phyloP scores from a whole-genome alignment of 64 coral and sea anemone species.

The Montipora sp. region DNA sequence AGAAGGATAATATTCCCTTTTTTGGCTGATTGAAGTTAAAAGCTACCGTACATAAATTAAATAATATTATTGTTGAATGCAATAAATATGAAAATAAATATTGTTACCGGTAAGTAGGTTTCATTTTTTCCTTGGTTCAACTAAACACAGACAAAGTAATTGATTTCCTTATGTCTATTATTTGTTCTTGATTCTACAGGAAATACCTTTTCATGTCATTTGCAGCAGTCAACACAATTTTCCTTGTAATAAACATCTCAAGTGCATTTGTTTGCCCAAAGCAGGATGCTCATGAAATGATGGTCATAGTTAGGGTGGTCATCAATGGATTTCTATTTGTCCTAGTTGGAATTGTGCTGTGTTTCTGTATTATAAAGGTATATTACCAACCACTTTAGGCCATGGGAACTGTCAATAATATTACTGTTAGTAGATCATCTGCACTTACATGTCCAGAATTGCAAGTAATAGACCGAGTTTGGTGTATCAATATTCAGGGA shows the following conservation, averaged over 20 bases:
- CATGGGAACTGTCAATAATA: not conserved
- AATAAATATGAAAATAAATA: no score
- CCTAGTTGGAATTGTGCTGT: slow-evolving; percentile 83
- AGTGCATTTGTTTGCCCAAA: slow-evolving; percentile 67
- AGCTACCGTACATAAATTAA: no score
- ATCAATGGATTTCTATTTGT: slow-evolving; percentile 93
- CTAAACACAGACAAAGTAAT: no score
- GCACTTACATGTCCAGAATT: no score
- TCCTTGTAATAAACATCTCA: slow-evolving; percentile 80
- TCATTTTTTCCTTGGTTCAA: no score
- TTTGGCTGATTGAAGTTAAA: no score
- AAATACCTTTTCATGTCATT: slow-evolving; percentile 68
- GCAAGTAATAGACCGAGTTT: no score
- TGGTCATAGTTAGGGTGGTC: slow-evolving; percentile 87
- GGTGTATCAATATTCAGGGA: no score
- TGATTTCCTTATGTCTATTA: not conserved
- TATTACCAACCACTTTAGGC: not conserved
- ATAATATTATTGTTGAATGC: no score
- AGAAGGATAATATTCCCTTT: no score
- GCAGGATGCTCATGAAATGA: slow-evolving; percentile 61
- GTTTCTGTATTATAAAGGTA: slow-evolving; percentile 92
- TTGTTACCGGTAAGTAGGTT: no score
- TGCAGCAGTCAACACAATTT: slow-evolving; percentile 66
- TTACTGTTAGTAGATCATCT: no score
- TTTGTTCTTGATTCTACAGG: slow-evolving; percentile 42